Conservation (phyloP, 1,140 invertebrate species). For the Drosophila albomicans region DNA sequence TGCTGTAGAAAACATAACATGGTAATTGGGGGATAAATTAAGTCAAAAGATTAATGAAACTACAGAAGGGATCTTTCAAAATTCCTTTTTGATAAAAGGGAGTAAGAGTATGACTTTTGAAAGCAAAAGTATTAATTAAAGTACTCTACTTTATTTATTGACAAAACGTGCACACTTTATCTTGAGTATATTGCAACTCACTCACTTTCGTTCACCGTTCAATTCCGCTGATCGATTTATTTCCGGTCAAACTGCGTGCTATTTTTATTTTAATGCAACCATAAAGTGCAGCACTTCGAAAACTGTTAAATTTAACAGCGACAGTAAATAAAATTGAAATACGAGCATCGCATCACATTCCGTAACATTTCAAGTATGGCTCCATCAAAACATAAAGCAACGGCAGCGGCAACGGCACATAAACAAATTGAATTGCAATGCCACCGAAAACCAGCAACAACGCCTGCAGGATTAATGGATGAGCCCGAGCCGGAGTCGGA, state of each 20-base stretch:
- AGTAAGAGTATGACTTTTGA: too few species aligned
- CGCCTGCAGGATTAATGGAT: conserved; percentile 28
- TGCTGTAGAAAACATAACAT: neutral
- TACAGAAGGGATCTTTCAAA: too few species aligned
- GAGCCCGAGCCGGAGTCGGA: neutral
- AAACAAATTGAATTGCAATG: conserved; percentile 77
- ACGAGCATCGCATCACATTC: conserved; percentile 23
- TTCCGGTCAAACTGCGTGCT: conserved; percentile 7
- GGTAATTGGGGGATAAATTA: neutral
- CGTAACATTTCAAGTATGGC: conserved; percentile 40
- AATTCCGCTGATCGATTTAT: neutral
- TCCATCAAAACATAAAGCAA: conserved; percentile 64
- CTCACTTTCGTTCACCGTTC: neutral
- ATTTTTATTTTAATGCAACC: conserved; percentile 32
- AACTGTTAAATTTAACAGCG: conserved; percentile 40
- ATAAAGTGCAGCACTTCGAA: conserved; percentile 40
- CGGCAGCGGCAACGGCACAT: conserved; percentile 38
- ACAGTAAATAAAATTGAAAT: conserved; percentile 58
- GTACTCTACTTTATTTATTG: too few species aligned
- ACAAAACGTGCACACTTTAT: neutral
- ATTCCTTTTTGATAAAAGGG: too few species aligned
- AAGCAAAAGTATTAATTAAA: too few species aligned
- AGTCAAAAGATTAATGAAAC: neutral
- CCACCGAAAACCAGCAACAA: conserved; percentile 1
- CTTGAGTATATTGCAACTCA: neutral